phyloP scores from a whole-genome alignment of 2,888 invertebrate genomes.

The Camptogramma bilineatum region DNA sequence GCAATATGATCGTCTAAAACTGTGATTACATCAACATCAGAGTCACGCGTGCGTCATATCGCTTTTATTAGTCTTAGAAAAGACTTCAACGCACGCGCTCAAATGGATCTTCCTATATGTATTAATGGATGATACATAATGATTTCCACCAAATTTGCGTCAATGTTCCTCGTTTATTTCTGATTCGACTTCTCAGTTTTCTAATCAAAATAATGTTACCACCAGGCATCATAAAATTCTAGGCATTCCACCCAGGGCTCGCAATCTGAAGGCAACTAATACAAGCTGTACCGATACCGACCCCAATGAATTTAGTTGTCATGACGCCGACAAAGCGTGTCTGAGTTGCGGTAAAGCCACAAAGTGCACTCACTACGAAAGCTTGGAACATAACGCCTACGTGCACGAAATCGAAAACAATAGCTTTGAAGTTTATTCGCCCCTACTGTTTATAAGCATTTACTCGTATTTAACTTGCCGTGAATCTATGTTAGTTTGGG shows the following conservation, averaged over 20 bases:
- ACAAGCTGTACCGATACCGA: conserved; percentile 44
- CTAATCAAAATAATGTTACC: background rate
- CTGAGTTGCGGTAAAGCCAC: conserved; percentile 49
- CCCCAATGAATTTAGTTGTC: conserved; percentile 64
- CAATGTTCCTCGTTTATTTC: background rate
- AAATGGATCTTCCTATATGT: conserved; percentile 3
- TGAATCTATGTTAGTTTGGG: too few species aligned
- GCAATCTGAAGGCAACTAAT: conserved; percentile 40
- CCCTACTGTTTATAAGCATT: too few species aligned
- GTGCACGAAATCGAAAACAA: background rate
- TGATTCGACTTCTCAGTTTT: background rate
- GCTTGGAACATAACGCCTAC: conserved; percentile 1
- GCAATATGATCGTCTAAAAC: conserved; percentile 17
- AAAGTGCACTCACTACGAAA: conserved; percentile 20
- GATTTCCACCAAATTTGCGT: background rate
- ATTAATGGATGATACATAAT: background rate
- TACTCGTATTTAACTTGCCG: too few species aligned
- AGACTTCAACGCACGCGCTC: conserved; percentile 33
- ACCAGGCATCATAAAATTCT: conserved; percentile 50
- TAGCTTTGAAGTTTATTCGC: background rate
- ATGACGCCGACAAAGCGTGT: conserved; percentile 58
- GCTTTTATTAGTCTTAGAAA: conserved; percentile 24
- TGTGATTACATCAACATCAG: conserved; percentile 20
- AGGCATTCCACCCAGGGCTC: conserved; percentile 50
- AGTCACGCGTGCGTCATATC: conserved; percentile 22